Evolutionary conservation across 2,113 vertebrate genomes (phyloP).

Genomic region (Atherinomorus stipes): DNA sequence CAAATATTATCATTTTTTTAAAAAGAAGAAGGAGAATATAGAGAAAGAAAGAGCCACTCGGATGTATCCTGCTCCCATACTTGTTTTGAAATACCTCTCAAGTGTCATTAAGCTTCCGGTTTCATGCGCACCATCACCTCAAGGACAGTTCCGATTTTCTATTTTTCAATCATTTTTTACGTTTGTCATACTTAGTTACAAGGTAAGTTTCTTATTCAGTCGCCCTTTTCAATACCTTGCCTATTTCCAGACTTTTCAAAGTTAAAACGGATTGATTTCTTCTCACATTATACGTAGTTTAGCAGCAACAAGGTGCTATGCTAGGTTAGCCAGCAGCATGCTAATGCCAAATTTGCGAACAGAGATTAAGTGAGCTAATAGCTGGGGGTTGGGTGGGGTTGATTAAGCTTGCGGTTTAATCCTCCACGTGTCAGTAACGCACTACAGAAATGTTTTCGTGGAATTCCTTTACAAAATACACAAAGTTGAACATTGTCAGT

Average conservation of each 20-base stretch:
- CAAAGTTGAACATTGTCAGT: neutral
- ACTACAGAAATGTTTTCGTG: neutral
- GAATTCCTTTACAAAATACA: neutral
- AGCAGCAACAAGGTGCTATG: slow-evolving; percentile 16
- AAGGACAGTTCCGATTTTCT: slow-evolving; percentile 36
- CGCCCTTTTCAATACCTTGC: rapidly evolving
- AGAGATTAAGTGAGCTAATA: slow-evolving; percentile 30
- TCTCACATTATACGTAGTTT: neutral
- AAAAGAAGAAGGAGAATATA: no score
- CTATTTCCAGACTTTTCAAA: neutral
- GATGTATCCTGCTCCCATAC: neutral
- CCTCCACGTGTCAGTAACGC: neutral
- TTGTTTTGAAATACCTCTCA: slow-evolving; percentile 46
- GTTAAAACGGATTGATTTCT: neutral
- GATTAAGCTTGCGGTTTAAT: slow-evolving; percentile 24
- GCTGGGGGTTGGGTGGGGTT: slow-evolving; percentile 44
- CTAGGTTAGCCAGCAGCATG: slow-evolving; percentile 63
- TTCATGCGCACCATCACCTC: slow-evolving; percentile 15
- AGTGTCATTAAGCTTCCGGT: neutral
- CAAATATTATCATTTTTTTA: no score
- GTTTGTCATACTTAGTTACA: neutral
- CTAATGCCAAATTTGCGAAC: slow-evolving; percentile 59
- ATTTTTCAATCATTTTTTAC: neutral
- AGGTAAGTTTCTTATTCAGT: slow-evolving; percentile 8
- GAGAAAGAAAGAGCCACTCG: no score